These are phyloP conservation scores for Gallinago nigripennis DNA, from an alignment of 2,797 vertebrate species.

Conservation along the genomic window DNA sequence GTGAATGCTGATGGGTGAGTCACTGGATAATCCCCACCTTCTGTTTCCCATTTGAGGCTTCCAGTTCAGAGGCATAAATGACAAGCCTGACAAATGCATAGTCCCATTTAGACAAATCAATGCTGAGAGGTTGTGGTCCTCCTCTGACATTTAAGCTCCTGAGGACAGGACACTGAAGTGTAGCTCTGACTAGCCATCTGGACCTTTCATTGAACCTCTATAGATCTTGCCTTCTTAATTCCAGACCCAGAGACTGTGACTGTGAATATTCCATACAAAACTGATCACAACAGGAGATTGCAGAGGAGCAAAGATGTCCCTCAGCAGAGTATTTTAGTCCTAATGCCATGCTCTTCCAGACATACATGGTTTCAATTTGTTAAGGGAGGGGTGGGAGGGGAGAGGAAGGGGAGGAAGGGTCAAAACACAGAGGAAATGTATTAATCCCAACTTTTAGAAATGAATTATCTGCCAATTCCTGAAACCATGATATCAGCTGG, in stretches of 20 bases:
- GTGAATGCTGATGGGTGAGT: neutral
- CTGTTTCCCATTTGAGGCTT: neutral
- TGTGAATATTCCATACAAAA: neutral
- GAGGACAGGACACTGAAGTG: neutral
- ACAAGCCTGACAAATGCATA: neutral
- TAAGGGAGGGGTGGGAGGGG: rapidly evolving
- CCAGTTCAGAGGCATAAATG: neutral
- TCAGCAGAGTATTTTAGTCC: neutral
- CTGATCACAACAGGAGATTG: neutral
- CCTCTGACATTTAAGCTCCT: neutral
- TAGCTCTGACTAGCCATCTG: neutral
- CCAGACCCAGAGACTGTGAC: neutral
- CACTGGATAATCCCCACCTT: neutral
- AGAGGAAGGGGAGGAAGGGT: neutral
- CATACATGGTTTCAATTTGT: neutral
- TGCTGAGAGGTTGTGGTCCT: neutral
- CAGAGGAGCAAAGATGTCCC: neutral
- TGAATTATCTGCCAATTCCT: neutral
- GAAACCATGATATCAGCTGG: neutral
- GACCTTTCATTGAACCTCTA: neutral
- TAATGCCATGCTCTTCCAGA: neutral
- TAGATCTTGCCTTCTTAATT: neutral
- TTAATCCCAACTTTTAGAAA: constrained; percentile 54
- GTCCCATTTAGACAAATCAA: neutral
- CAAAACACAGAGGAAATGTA: constrained; percentile 6